A percentile compares a stretch with the other conserved stretches of the same genome.
phyloP scores from a whole-genome alignment of 2,888 invertebrate genomes.

The Ochropleura leucogaster region DNA sequence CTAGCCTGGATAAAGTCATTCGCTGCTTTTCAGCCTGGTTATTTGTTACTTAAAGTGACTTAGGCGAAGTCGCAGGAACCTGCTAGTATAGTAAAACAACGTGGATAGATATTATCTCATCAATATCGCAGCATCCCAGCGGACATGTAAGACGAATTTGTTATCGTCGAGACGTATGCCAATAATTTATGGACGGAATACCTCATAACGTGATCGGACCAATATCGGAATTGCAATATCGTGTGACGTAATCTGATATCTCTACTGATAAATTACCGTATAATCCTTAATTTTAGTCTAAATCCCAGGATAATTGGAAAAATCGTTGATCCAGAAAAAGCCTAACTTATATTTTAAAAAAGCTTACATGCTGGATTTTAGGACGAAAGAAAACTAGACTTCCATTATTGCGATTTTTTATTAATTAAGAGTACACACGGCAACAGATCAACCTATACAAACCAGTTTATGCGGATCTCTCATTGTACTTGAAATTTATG shows the following conservation, averaged over 20 bases:
- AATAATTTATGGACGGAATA: constrained; percentile 71
- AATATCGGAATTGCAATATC: constrained; percentile 64
- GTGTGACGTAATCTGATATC: constrained; percentile 47
- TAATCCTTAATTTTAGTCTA: not conserved
- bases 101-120: constrained; percentile 22
- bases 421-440: not conserved
- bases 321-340: not conserved
- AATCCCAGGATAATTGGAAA: not conserved
- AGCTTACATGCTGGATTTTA: not conserved
- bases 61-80: not conserved
- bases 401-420: not conserved
- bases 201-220: constrained; percentile 57
- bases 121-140: constrained; percentile 39
- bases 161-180: constrained; percentile 49
- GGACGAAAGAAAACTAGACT: not conserved
- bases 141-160: constrained; percentile 59
- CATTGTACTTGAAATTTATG: too few species aligned
- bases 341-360: not conserved
- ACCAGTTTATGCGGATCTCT: too few species aligned
- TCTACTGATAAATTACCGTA: constrained; percentile 29
- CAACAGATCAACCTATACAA: too few species aligned
- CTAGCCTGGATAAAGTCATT: not conserved
- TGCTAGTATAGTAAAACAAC: constrained; percentile 4
- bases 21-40: not conserved
- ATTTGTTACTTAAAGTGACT: not conserved